Evolutionary conservation across 2,888 invertebrate genomes (phyloP).

Genomic region (Cryptocephalus moraei): DNA sequence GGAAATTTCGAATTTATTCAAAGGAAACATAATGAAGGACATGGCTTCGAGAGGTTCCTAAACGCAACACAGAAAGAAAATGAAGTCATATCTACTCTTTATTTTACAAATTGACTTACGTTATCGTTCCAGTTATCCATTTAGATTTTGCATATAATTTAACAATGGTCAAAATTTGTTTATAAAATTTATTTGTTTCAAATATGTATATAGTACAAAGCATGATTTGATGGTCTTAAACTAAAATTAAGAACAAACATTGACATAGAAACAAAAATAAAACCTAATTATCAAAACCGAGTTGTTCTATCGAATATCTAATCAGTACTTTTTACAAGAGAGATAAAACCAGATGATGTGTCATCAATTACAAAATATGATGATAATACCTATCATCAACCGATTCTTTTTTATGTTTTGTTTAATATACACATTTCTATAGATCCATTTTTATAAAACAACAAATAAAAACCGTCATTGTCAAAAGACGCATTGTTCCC

Average conservation of each 20-base stretch:
- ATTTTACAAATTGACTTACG: too few relatives aligned
- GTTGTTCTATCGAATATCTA: constrained; percentile 22
- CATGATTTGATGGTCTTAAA: constrained; percentile 19
- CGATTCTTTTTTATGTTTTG: constrained; percentile 12
- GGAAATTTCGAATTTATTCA: too few relatives aligned
- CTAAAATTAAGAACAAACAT: constrained; percentile 13
- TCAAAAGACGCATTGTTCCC: constrained; percentile 19
- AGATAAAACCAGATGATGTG: constrained; percentile 18
- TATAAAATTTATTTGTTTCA: constrained; percentile 20
- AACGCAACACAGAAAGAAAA: too few relatives aligned
- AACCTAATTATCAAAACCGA: constrained; percentile 15
- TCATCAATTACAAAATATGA: constrained; percentile 12
- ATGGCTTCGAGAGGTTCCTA: too few relatives aligned
- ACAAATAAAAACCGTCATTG: constrained; percentile 18
- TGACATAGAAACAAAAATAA: constrained; percentile 7
- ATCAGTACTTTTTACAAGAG: constrained; percentile 38
- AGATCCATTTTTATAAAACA: constrained; percentile 3
- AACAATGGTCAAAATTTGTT: background rate
- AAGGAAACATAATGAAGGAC: too few relatives aligned
- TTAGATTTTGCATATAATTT: too few relatives aligned
- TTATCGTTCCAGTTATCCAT: too few relatives aligned
- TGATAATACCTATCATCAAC: constrained; percentile 15
- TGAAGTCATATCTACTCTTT: too few relatives aligned
- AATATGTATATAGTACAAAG: constrained; percentile 29
- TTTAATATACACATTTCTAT: constrained; percentile 14